Evolutionary conservation across 1,140 invertebrate genomes (phyloP).

Genomic region (Neuroterus valhalla): DNA sequence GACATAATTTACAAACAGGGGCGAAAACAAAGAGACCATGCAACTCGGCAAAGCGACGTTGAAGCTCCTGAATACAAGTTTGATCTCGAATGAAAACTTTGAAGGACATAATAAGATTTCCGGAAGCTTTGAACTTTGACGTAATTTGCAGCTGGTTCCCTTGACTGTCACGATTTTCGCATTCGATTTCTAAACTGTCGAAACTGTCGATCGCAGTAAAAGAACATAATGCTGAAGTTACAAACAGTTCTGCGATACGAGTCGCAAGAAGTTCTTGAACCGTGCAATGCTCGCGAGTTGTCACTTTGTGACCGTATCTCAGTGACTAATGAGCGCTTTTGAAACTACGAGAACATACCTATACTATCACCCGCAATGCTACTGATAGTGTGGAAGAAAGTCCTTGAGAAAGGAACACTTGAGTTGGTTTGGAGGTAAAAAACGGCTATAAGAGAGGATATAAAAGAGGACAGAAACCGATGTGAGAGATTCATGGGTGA

Average conservation of each 20-base stretch:
- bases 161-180: slow-evolving; percentile 59
- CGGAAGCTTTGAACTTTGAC: slow-evolving; percentile 64
- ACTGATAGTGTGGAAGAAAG: slow-evolving; percentile 5
- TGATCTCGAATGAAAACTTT: slow-evolving; percentile 23
- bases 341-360: slow-evolving; percentile 57
- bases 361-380: slow-evolving; percentile 3
- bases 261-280: slow-evolving; percentile 66
- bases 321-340: slow-evolving; percentile 72
- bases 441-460: slow-evolving; percentile 14
- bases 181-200: slow-evolving; percentile 67
- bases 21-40: background rate
- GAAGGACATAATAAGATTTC: slow-evolving; percentile 24
- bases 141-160: slow-evolving; percentile 66
- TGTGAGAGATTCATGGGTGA: background rate
- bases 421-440: slow-evolving; percentile 12
- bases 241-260: slow-evolving; percentile 66
- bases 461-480: background rate
- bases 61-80: slow-evolving; percentile 10
- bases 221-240: slow-evolving; percentile 72
- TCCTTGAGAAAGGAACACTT: background rate
- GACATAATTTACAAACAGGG: background rate
- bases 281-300: slow-evolving; percentile 68
- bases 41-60: background rate
- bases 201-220: slow-evolving; percentile 71
- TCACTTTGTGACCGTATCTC: slow-evolving; percentile 69